phyloP scores from a whole-genome alignment of 2,113 vertebrate species.

The Melanerpes aurifrons region DNA sequence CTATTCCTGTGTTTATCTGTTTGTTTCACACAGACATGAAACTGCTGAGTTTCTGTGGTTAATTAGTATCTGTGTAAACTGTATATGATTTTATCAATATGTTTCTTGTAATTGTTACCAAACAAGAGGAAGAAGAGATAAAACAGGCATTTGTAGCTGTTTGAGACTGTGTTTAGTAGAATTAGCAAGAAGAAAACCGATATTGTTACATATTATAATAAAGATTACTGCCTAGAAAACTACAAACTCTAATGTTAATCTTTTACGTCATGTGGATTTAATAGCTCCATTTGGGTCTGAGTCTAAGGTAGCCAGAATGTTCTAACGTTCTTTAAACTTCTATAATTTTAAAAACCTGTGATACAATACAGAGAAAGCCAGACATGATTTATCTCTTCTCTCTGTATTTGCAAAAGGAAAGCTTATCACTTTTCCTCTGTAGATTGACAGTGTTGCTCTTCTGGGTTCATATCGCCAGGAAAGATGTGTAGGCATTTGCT shows the following conservation, averaged over 20 bases:
- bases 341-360: background rate
- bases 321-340: background rate
- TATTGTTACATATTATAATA: background rate
- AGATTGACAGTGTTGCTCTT: background rate
- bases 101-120: slow-evolving; percentile 3
- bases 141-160: background rate
- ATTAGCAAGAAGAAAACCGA: background rate
- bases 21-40: background rate
- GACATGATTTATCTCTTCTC: background rate
- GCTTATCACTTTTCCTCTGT: background rate
- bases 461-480: background rate
- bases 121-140: background rate
- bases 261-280: background rate
- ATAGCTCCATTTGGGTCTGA: background rate
- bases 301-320: background rate
- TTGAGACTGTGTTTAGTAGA: background rate
- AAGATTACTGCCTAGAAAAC: background rate
- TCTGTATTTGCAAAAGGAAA: background rate
- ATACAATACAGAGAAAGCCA: background rate
- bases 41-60: background rate
- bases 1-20: background rate
- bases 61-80: slow-evolving; percentile 41
- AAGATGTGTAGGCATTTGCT: background rate
- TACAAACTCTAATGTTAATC: background rate
- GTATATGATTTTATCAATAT: background rate